Conservation (phyloP, 92 coral and sea anemone species). For the Montipora capitata region DNA sequence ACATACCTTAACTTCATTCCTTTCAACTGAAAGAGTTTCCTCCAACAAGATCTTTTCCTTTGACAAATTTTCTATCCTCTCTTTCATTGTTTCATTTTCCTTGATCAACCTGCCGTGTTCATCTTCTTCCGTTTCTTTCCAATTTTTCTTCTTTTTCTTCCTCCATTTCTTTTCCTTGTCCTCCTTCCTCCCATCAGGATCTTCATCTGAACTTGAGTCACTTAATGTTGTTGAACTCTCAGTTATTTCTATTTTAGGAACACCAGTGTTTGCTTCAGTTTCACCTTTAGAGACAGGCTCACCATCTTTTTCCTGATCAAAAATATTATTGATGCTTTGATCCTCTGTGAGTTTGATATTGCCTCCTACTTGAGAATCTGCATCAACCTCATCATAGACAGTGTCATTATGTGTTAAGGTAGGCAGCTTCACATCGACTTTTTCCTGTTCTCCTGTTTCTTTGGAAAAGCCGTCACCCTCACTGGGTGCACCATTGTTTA, state of each 20-base stretch:
- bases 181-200: constrained; percentile 35
- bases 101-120: not conserved
- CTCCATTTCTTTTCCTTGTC: constrained; percentile 25
- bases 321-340: not conserved
- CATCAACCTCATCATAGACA: not conserved
- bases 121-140: not conserved
- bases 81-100: constrained; percentile 26
- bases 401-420: not conserved
- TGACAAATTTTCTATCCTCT: constrained; percentile 23
- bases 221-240: constrained; percentile 7
- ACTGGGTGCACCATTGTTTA: not conserved
- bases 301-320: not conserved
- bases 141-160: constrained; percentile 4
- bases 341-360: not conserved
- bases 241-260: constrained; percentile 35
- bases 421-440: constrained; percentile 1
- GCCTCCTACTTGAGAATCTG: not conserved
- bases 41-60: constrained; percentile 2
- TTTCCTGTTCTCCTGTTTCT: constrained; percentile 17
- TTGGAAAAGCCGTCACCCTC: not conserved
- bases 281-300: not conserved
- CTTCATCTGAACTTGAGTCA: constrained; percentile 24
- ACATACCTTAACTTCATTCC: constrained; percentile 42
- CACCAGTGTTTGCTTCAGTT: constrained; percentile 4
- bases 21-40: constrained; percentile 46